Percentiles rank a stretch among this genome's conserved stretches.
Conservation (phyloP, 2,113 vertebrate species). For the Podarcis raffonei region DNA sequence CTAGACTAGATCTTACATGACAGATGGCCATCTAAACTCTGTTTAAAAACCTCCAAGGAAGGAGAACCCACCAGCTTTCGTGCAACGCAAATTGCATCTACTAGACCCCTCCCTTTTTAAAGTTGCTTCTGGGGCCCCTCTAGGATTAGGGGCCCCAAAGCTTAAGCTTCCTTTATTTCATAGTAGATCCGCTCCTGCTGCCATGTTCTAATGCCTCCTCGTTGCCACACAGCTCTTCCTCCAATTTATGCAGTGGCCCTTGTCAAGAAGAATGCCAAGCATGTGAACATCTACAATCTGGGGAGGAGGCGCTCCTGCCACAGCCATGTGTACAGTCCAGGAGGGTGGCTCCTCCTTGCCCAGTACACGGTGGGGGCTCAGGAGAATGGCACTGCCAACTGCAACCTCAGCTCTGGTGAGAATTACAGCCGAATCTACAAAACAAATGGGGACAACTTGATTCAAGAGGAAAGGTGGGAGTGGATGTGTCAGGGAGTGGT, state of each 20-base stretch:
- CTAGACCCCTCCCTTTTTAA: too few species aligned
- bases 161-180: too few species aligned
- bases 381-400: slow-evolving; percentile 71
- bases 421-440: neutral
- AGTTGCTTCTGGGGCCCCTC: too few species aligned
- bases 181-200: neutral
- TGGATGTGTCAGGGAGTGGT: too few species aligned
- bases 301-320: slow-evolving; percentile 86
- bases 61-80: too few species aligned
- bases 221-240: slow-evolving; percentile 73
- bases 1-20: too few species aligned
- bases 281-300: slow-evolving; percentile 77
- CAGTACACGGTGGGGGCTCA: slow-evolving; percentile 70
- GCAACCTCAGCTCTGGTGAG: slow-evolving; percentile 83
- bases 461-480: neutral
- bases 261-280: slow-evolving; percentile 78
- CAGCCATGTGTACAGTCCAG: slow-evolving; percentile 84
- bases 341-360: slow-evolving; percentile 86
- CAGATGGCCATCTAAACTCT: too few species aligned
- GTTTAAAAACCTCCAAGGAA: too few species aligned
- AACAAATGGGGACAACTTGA: neutral
- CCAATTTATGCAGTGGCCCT: slow-evolving; percentile 80
- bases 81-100: too few species aligned
- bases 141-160: too few species aligned
- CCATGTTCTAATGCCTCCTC: slow-evolving; percentile 8